Evolutionary conservation across 2,113 vertebrate genomes (phyloP).

Genomic region (Falco punctatus): DNA sequence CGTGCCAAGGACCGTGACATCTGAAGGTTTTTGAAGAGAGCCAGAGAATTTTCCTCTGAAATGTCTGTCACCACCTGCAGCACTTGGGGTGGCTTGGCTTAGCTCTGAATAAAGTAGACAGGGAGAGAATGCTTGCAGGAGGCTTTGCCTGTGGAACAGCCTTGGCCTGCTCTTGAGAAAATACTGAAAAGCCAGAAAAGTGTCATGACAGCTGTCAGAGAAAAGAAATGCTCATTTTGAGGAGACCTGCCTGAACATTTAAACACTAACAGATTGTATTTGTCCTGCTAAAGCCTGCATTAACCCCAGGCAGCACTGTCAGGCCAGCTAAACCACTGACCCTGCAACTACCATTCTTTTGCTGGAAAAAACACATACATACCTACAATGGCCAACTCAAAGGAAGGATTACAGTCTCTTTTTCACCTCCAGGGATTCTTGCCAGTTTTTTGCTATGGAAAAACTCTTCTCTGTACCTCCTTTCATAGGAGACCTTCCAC

Average conservation of each 20-base stretch:
- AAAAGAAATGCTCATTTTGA: background rate
- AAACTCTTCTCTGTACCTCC: background rate
- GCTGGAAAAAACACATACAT: background rate
- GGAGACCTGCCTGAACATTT: background rate
- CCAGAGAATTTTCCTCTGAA: conserved; percentile 41
- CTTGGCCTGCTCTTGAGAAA: background rate
- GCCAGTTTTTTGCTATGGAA: conserved; percentile 29
- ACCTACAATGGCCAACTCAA: background rate
- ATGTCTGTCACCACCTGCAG: conserved; percentile 56
- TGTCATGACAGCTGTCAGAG: background rate
- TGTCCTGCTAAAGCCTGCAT: conserved; percentile 21
- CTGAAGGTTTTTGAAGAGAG: background rate
- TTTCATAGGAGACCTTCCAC: background rate
- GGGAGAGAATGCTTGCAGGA: background rate
- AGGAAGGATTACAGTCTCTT: conserved; percentile 9
- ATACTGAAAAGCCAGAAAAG: conserved; percentile 40
- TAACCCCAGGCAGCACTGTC: conserved; percentile 22
- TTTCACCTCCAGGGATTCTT: conserved; percentile 10
- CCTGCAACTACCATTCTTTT: conserved; percentile 6
- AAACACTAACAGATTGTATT: background rate
- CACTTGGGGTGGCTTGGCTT: conserved; percentile 18
- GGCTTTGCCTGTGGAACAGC: background rate
- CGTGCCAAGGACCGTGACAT: background rate
- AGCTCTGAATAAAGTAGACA: background rate
- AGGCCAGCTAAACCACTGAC: conserved; percentile 29